Evolutionary conservation across 2,797 vertebrate genomes (phyloP).

Genomic region (Merluccius polli): DNA sequence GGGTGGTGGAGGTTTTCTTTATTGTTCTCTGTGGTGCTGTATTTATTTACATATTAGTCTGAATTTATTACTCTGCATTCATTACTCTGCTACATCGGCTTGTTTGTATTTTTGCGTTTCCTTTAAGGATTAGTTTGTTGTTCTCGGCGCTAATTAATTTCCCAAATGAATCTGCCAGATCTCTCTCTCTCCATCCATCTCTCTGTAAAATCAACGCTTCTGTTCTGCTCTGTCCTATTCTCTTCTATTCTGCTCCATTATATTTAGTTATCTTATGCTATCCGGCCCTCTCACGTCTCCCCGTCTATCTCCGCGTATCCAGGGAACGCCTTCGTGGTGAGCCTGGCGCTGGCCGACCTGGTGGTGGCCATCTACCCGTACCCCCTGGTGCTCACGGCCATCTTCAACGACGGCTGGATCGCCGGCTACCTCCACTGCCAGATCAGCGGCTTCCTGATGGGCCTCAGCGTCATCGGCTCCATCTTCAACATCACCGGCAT

Average conservation of each 20-base stretch:
- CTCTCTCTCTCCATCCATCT: too few relatives aligned
- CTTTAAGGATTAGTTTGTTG: too few relatives aligned
- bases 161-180: too few relatives aligned
- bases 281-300: background rate
- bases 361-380: conserved; percentile 81
- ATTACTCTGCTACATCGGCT: too few relatives aligned
- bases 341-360: conserved; percentile 80
- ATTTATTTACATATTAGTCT: too few relatives aligned
- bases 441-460: conserved; percentile 83
- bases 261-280: background rate
- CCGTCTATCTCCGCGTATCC: background rate
- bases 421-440: conserved; percentile 81
- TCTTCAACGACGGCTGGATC: conserved; percentile 79
- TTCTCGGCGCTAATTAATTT: too few relatives aligned
- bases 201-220: too few relatives aligned
- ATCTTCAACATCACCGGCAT: conserved; percentile 85
- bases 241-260: background rate
- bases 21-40: too few relatives aligned
- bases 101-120: too few relatives aligned
- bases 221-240: too few relatives aligned
- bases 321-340: conserved; percentile 85
- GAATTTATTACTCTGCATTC: too few relatives aligned
- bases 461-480: conserved; percentile 81
- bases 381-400: conserved; percentile 77
- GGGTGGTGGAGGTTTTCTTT: too few relatives aligned